These are phyloP conservation scores for Actinemys pallida DNA, from an alignment of 2,113 vertebrate genomes.

Conservation along the genomic window DNA sequence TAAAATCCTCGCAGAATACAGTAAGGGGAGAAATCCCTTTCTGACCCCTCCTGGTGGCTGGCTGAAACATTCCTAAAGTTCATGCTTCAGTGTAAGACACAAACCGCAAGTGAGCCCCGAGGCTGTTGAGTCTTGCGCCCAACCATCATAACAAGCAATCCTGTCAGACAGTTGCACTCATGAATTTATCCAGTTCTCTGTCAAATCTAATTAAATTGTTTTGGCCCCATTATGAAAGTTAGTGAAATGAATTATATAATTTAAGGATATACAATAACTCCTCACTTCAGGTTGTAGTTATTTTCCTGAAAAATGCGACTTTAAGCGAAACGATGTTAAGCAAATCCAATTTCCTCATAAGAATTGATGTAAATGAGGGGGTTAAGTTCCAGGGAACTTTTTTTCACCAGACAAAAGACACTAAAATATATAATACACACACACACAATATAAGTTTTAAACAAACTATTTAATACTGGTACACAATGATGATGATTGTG, in stretches of 20 bases:
- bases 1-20: neutral
- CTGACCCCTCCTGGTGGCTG: neutral
- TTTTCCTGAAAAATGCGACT: too few relatives aligned
- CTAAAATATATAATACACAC: too few relatives aligned
- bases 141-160: neutral
- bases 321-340: too few relatives aligned
- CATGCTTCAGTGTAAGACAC: neutral
- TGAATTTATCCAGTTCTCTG: neutral
- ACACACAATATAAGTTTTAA: too few relatives aligned
- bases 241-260: neutral
- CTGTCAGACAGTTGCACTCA: neutral
- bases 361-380: too few relatives aligned
- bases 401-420: too few relatives aligned
- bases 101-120: neutral
- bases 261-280: neutral
- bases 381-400: too few relatives aligned
- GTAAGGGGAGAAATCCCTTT: neutral
- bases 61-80: neutral
- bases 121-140: neutral
- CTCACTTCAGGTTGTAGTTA: too few relatives aligned
- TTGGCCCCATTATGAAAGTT: neutral
- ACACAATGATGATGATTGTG: too few relatives aligned
- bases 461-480: too few relatives aligned
- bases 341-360: too few relatives aligned
- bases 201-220: neutral